A percentile compares a stretch with the other conserved stretches of the same genome.
Conservation (phyloP, 2,888 invertebrate species). For the Sericinus montela region DNA sequence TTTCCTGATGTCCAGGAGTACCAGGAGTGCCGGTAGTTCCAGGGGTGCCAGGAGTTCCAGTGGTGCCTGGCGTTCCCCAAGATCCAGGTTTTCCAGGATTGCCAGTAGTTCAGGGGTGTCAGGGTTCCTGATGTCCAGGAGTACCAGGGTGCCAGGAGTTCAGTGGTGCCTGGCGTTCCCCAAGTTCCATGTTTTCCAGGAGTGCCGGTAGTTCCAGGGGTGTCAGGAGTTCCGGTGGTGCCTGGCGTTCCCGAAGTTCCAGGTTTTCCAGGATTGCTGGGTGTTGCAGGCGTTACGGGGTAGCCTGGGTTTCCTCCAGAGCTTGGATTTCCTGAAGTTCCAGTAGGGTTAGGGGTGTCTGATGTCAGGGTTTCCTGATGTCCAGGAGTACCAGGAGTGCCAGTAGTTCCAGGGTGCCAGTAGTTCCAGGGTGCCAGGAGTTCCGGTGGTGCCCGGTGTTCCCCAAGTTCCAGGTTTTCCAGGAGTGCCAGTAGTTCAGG, state of each 20-base stretch:
- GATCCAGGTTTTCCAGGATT: slow-evolving; percentile 2
- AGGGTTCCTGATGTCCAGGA: too few relatives aligned
- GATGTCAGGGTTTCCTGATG: background rate
- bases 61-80: slow-evolving; percentile 12
- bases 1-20: slow-evolving; percentile 26
- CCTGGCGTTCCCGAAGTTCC: background rate
- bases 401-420: background rate
- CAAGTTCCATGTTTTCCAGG: too few relatives aligned
- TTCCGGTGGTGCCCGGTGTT: slow-evolving; percentile 10
- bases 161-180: too few relatives aligned
- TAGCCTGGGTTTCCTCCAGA: background rate
- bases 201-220: too few relatives aligned
- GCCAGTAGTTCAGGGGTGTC: background rate
- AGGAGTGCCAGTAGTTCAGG: background rate
- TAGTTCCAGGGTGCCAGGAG: background rate
- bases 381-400: background rate
- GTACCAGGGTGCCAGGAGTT: too few relatives aligned
- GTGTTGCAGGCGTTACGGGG: too few relatives aligned
- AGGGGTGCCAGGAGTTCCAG: slow-evolving; percentile 13
- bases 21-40: slow-evolving; percentile 1
- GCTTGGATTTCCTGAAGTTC: slow-evolving; percentile 7
- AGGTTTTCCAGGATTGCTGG: slow-evolving; percentile 1
- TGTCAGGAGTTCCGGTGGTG: too few relatives aligned
- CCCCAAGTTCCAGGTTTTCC: slow-evolving; percentile 2
- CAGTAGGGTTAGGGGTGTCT: background rate